Evolutionary conservation across 2,888 invertebrate genomes (phyloP), one percentile per base, ranked within the genome.

Genomic region (Marronus borbonicus): DNA sequence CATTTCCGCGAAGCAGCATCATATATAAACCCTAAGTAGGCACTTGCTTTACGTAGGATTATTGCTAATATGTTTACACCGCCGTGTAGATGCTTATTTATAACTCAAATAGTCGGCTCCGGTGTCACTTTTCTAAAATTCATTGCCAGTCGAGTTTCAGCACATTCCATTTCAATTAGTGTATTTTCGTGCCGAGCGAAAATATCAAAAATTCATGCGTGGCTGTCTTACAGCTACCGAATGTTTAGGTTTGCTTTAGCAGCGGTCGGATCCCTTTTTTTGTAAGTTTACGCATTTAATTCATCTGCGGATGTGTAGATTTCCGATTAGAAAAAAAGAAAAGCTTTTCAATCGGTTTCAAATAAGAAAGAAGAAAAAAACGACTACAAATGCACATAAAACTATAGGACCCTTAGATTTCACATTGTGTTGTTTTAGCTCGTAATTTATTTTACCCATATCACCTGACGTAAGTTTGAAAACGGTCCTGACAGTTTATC

Each of bases 361-460:
- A 5, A 52, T 44, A 44, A 44, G 8, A 17, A 10, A 20, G 12
- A 8, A 20, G 12, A 66, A 79, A 81, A 82, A 80, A 81, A 17
- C 3, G 5, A 55, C 17, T 81, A 80, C 80, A 82, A 80, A 82
- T 80, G 74, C 76, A 78, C 76, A 76, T 78, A 76, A 66, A 80
- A 80, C 60, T 78, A 78, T 72, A 52, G 76, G 31, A 58, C 20
- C 70, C 17, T 70, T 70, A 70, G 70, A 20, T 70, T 70, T 58
- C 55, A 70, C 55, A 70, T 70, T 70, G 36, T 58, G 70, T 70
- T 70, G 70, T 70, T 58, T 70, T 70, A 70, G 50, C 58, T 70
- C 55, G 55, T 70, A 70, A 70, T 70, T 70, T 70, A 70, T 70
- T 70, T 70, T 70, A 58, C 70, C 70, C 70, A 14, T 36, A 55